Evolutionary conservation across 2,113 vertebrate genomes (phyloP).

Genomic region (Hemibagrus wyckioides): DNA sequence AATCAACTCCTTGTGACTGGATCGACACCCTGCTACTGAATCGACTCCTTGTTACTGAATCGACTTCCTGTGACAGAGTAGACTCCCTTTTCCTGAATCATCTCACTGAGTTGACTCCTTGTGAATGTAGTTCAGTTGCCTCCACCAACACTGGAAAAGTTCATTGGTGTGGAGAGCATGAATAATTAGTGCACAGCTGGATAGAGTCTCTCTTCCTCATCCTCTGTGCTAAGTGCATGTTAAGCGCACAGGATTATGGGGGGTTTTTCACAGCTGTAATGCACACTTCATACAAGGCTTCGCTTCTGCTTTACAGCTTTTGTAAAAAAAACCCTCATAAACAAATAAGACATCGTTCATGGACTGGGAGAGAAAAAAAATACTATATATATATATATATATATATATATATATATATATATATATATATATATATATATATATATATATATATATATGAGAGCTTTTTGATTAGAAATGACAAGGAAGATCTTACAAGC

Average conservation of each 20-base stretch:
- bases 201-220: slow-evolving; percentile 35
- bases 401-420: no score
- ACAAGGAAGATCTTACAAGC: neutral
- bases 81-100: neutral
- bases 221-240: slow-evolving; percentile 54
- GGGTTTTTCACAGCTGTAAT: slow-evolving; percentile 38
- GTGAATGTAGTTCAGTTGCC: neutral
- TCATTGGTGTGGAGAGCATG: slow-evolving; percentile 3
- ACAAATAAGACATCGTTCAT: neutral
- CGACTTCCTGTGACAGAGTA: neutral
- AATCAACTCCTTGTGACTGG: neutral
- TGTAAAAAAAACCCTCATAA: slow-evolving; percentile 31
- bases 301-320: slow-evolving; percentile 22
- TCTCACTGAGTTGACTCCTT: neutral
- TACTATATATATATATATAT: neutral
- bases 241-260: slow-evolving; percentile 50
- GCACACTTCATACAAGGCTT: slow-evolving; percentile 32
- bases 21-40: neutral
- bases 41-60: neutral
- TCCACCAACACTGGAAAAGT: neutral
- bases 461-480: neutral
- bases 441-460: neutral
- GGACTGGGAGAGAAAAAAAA: neutral
- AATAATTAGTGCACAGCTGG: slow-evolving; percentile 11
- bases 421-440: no score